Base-by-base conservation (phyloP, 2,888 invertebrate species). In the Gasteruption jaculator region DNA sequence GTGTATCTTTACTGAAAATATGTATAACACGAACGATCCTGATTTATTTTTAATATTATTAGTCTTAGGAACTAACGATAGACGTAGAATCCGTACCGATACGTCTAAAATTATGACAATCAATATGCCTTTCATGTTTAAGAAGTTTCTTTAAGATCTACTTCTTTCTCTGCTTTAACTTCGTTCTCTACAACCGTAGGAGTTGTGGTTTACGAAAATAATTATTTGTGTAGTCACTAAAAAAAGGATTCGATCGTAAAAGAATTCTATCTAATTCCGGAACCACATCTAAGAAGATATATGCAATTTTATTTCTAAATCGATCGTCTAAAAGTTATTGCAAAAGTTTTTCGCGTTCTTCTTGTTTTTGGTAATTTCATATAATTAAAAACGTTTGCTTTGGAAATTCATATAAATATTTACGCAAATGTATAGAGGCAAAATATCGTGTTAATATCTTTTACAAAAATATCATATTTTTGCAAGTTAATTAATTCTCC, bases 1-100 rank as follows among this genome's bases (percentile, higher is more conserved):
- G n/a, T n/a, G n/a, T n/a, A n/a, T n/a, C n/a, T n/a, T n/a, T n/a
- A n/a, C n/a, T n/a, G n/a, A n/a, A n/a, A n/a, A n/a, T n/a, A n/a
- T n/a, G n/a, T n/a, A n/a, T n/a, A n/a, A n/a, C n/a, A n/a, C n/a
- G n/a, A n/a, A n/a, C n/a, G n/a, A n/a, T n/a, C n/a, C n/a, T n/a
- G n/a, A n/a, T n/a, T n/a, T n/a, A n/a, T n/a, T n/a, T n/a, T n/a
- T n/a, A n/a, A n/a, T n/a, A n/a, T n/a, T n/a, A n/a, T n/a, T n/a
- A n/a, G n/a, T 24, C 54, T 54, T 54, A 54, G 47, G 39, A 54
- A 51, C 51, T 54, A 54, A 53, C 35, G 34, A 45, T n/a, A n/a
- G 30, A 53, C 50, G 54, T 49, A 53, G 48, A 25, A 34, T 34
- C 47, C 45, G 45, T 30, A 43, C 38, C 45, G 50, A 46, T 47